Percentiles rank a stretch among this genome's conserved stretches.
Evolutionary conservation across 2,797 vertebrate genomes (phyloP).

Genomic region (Distichodus sexfasciatus): DNA sequence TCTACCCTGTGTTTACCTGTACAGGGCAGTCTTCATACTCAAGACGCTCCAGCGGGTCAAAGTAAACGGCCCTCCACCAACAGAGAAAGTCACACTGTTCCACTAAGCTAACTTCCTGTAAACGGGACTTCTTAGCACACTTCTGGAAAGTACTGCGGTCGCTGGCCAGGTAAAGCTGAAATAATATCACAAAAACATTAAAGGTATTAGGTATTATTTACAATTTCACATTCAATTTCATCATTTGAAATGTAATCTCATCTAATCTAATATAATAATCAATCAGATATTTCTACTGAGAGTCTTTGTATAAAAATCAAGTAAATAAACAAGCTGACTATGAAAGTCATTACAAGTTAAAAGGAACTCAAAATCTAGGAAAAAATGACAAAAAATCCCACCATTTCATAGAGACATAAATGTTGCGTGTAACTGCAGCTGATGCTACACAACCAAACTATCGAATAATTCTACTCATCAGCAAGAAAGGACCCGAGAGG

Average conservation of each 20-base stretch:
- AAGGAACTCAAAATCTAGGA: no score
- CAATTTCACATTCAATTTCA: no score
- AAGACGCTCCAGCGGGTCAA: conserved; percentile 84
- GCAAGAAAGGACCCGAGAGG: background rate
- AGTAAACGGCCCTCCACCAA: conserved; percentile 78
- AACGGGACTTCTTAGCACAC: conserved; percentile 77
- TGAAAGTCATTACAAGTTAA: no score
- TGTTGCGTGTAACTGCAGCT: no score
- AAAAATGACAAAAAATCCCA: no score
- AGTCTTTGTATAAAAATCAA: no score
- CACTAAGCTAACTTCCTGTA: conserved; percentile 83
- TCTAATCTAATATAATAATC: no score
- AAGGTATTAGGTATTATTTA: no score
- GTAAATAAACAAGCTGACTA: no score
- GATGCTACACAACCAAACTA: background rate
- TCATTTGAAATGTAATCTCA: no score
- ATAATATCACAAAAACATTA: background rate
- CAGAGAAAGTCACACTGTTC: conserved; percentile 71
- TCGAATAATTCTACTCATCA: background rate
- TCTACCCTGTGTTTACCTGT: conserved; percentile 77
- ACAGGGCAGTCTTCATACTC: conserved; percentile 85
- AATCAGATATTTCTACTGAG: no score
- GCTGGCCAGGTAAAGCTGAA: conserved; percentile 87
- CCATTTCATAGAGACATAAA: no score
- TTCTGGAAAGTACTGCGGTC: conserved; percentile 78